phyloP scores from a whole-genome alignment of 2,113 vertebrate genomes.

The Leucopsar rothschildi region DNA sequence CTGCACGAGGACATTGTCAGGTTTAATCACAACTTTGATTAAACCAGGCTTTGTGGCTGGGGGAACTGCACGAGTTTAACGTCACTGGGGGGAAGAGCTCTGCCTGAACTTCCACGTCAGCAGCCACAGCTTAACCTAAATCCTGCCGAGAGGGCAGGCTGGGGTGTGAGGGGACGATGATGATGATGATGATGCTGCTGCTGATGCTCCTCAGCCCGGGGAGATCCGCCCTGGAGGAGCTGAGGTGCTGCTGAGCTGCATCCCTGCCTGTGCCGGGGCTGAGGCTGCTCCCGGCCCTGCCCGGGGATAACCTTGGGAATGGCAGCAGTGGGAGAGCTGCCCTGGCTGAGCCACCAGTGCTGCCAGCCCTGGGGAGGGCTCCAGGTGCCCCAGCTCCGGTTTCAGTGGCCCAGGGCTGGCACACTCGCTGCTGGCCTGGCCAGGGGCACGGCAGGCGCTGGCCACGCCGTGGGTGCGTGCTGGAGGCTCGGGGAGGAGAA shows the following conservation, averaged over 20 bases:
- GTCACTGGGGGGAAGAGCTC: not conserved
- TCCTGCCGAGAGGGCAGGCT: fast-evolving
- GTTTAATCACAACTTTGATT: slow-evolving; percentile 31
- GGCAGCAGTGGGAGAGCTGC: too few relatives aligned
- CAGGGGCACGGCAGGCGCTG: not conserved
- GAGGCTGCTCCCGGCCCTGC: not conserved
- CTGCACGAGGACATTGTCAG: not conserved
- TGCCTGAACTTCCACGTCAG: not conserved
- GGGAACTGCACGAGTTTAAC: not conserved
- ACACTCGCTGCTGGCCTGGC: not conserved
- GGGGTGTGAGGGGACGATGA: not conserved
- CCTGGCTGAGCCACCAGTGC: too few relatives aligned
- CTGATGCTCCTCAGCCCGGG: not conserved
- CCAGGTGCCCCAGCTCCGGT: not conserved
- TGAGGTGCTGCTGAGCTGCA: not conserved
- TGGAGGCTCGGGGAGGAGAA: not conserved
- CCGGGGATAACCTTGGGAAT: fast-evolving
- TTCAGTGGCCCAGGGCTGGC: not conserved
- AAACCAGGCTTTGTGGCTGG: not conserved
- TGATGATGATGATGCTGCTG: too few relatives aligned
- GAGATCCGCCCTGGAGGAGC: not conserved
- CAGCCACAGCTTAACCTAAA: not conserved
- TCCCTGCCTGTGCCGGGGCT: too few relatives aligned
- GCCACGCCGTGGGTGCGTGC: not conserved
- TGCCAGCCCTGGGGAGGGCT: not conserved